Evolutionary conservation across 1,140 invertebrate species (phyloP), one percentile per base, ranked within the genome.

Genomic region (Araneus ventricosus): DNA sequence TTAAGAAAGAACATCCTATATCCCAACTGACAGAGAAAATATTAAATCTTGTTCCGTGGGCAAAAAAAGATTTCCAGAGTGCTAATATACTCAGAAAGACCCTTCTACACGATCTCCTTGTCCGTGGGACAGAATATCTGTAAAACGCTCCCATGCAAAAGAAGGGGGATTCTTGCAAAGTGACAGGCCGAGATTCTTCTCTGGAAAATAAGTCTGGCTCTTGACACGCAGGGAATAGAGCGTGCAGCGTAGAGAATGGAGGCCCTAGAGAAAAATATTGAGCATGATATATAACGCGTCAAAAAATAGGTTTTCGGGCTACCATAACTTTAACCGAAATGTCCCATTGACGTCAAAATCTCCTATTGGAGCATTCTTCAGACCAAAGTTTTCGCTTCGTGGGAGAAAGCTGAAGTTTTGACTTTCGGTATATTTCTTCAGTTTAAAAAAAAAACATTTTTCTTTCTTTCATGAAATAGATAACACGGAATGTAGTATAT

Each of bases 261-360:
- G 17, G 17, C 27, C 27, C 30, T 75, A 20, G 52, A 63, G 34
- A 87, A 67, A 88, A 70, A 75, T 88, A 75, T 67, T 70, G 59
- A 61, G 37, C 30, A 30, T 61, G 85, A 87, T 87, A 39, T 39
- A 87, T 67, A 61, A 63, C 59, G 45, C 87, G 87, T 88, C 87
- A 88, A 41, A 88, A 52, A 61, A 45, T 88, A 30, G 61, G 87
- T 70, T 88, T 88, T 17, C 22, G 63, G 63, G 39, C 27, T 24
- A 67, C 61, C 87, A 88, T 88, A 70, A 34, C 39, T 88, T 75
- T 22, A 88, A 24, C 61, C 27, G 63, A 88, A 88, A 88, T 75
- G 63, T 52, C n/a, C 34, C 87, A 70, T 30, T 22, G 39, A 88
- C 61, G 63, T 88, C 61, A 70, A 30, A 87, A 61, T 87, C 20